Evolutionary conservation across 2,888 invertebrate genomes (phyloP), one percentile per base, ranked within the genome.

Genomic region (Pammene aurita): DNA sequence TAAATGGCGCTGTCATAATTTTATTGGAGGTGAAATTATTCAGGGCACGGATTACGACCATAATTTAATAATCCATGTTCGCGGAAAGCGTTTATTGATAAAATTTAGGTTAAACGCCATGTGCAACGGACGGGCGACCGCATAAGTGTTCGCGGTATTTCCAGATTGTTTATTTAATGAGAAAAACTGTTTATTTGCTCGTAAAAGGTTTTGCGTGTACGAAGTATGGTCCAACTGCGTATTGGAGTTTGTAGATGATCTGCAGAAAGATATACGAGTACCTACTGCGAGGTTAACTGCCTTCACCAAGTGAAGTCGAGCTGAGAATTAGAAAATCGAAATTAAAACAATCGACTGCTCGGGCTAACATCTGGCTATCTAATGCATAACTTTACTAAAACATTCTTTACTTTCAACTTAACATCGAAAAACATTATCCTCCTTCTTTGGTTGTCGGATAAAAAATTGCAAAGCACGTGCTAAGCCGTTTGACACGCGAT

Each of bases 91-190:
- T 80, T 78, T 79, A 76, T 79, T 73, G 75, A 73, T 75, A 67
- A 72, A 76, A 78, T 78, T 72, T 73, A 74, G 78, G 78, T 78
- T 77, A 74, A 74, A 73, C 67, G 69, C 72, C 78, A 78, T 79
- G 78, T 80, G 79, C 62, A 48, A 63, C 72, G 67, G 72, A 72
- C 72, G 71, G 58, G 48, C 66, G 62, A 41, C 14, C n/a, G 18
- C 16, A n/a, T 61, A 58, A 68, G 68, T 68, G 68, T 68, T 67
- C 63, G 67, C 38, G 10, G 68, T 64, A 68, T 64, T 68, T 68
- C 41, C 52, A 52, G 50, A 62, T 26, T 62, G 62, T 62, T 62
- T 62, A 62, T 62, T 63, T 63, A 34, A 55, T 35, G 42, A 55
- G 57, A 58, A 52, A 66, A 52, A 58, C 52, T 66, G 58, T 66